These are phyloP conservation scores for Ornithoptera alexandrae DNA, from an alignment of 2,888 invertebrate species.

Conservation along the genomic window DNA sequence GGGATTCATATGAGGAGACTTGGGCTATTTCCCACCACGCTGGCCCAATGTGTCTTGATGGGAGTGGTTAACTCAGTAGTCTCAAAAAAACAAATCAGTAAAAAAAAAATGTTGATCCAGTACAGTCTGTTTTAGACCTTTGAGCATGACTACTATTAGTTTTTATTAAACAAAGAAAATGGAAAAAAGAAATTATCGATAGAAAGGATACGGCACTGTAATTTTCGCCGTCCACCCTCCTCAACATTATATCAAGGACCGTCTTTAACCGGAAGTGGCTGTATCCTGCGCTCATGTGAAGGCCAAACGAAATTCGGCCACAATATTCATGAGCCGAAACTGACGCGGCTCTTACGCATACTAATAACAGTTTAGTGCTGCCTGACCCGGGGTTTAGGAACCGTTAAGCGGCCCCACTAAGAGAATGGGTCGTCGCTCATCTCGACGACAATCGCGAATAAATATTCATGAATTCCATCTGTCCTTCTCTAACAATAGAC, in stretches of 20 bases:
- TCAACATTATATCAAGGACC: constrained; percentile 13
- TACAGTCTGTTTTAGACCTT: too few species aligned
- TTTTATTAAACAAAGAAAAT: too few species aligned
- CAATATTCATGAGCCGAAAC: constrained; percentile 29
- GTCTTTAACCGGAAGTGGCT: constrained; percentile 14
- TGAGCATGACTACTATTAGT: too few species aligned
- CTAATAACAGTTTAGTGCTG: constrained; percentile 28
- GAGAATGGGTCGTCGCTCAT: constrained; percentile 13
- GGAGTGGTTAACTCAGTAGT: too few species aligned
- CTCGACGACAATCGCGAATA: constrained; percentile 13
- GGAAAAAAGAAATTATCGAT: too few species aligned
- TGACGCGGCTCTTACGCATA: constrained; percentile 29
- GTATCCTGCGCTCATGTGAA: constrained; percentile 19
- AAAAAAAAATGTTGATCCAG: too few species aligned
- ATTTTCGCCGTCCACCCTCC: background rate
- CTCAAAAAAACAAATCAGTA: too few species aligned
- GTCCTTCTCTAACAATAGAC: too few species aligned
- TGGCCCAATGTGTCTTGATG: too few species aligned
- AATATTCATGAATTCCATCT: background rate
- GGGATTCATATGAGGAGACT: too few species aligned
- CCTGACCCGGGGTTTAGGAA: constrained; percentile 20
- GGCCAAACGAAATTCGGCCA: constrained; percentile 20
- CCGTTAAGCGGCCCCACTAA: constrained; percentile 21
- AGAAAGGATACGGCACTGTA: background rate
- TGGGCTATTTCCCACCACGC: too few species aligned